phyloP scores from a whole-genome alignment of 2,888 invertebrate genomes.

The Eumerus sabulonum region DNA sequence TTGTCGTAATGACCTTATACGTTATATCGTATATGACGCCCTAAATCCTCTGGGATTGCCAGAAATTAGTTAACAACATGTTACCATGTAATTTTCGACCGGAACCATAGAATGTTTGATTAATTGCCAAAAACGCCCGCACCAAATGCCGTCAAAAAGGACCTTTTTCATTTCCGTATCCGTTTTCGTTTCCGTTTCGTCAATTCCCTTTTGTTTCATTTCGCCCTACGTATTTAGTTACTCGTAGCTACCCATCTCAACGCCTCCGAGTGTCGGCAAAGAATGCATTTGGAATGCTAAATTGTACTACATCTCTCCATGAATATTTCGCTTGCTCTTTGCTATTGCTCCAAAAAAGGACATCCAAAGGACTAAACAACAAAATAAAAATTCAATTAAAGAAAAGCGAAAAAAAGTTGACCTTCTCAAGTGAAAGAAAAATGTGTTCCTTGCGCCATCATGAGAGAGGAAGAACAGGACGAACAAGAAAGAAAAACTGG shows the following conservation, averaged over 20 bases:
- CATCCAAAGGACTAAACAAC: background rate
- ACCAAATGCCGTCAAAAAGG: no score
- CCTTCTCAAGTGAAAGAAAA: constrained; percentile 31
- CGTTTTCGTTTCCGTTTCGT: no score
- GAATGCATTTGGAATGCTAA: constrained; percentile 56
- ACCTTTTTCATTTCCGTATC: no score
- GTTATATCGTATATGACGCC: no score
- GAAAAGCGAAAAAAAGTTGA: constrained; percentile 39
- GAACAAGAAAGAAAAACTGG: constrained; percentile 9
- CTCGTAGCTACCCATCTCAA: constrained; percentile 10
- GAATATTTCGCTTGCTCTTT: constrained; percentile 4
- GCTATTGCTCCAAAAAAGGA: background rate
- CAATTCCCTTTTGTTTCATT: no score
- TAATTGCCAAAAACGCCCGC: no score
- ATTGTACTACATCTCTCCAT: constrained; percentile 28
- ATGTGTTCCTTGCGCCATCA: constrained; percentile 17
- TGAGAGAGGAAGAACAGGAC: constrained; percentile 52
- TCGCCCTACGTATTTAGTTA: no score
- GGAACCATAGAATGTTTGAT: no score
- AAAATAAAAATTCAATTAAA: constrained; percentile 49
- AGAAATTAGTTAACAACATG: no score
- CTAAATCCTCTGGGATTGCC: no score
- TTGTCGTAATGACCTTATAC: background rate
- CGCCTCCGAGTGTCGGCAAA: constrained; percentile 20
- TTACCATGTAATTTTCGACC: no score